phyloP scores from a whole-genome alignment of 2,113 vertebrate genomes.

The Poeciliopsis retropinna region DNA sequence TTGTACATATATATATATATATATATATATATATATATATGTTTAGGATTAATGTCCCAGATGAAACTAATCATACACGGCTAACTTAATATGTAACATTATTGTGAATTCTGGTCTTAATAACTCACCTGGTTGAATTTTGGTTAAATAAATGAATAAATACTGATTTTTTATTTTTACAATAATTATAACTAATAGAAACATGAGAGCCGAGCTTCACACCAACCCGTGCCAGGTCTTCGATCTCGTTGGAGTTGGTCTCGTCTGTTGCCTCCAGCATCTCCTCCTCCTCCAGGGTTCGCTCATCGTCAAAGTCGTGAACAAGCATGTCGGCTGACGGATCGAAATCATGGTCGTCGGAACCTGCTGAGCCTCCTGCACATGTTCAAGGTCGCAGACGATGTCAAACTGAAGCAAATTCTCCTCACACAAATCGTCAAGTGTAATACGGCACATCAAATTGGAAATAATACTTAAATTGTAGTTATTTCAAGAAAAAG shows the following conservation, averaged over 20 bases:
- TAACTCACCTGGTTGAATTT: too few relatives aligned
- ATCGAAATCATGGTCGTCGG: conserved; percentile 97
- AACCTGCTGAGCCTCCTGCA: conserved; percentile 88
- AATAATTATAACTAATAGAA: background rate
- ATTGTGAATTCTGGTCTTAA: too few relatives aligned
- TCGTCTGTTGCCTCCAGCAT: conserved; percentile 94
- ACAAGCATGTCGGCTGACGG: conserved; percentile 97
- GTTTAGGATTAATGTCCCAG: background rate
- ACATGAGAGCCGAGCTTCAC: background rate
- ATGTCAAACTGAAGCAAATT: background rate
- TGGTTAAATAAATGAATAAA: too few relatives aligned
- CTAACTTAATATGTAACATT: background rate
- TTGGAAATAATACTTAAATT: background rate
- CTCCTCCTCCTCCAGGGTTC: conserved; percentile 97
- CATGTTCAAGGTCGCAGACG: background rate
- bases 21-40: background rate
- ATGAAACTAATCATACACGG: background rate
- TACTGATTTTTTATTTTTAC: too few relatives aligned
- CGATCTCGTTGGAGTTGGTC: conserved; percentile 93
- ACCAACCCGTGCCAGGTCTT: conserved; percentile 93
- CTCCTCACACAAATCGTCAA: background rate
- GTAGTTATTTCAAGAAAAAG: background rate
- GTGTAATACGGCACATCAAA: background rate
- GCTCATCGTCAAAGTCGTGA: conserved; percentile 98
- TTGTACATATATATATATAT: too few relatives aligned